Conservation (phyloP, 2,888 invertebrate species). For the Pogonocherus hispidulus region DNA sequence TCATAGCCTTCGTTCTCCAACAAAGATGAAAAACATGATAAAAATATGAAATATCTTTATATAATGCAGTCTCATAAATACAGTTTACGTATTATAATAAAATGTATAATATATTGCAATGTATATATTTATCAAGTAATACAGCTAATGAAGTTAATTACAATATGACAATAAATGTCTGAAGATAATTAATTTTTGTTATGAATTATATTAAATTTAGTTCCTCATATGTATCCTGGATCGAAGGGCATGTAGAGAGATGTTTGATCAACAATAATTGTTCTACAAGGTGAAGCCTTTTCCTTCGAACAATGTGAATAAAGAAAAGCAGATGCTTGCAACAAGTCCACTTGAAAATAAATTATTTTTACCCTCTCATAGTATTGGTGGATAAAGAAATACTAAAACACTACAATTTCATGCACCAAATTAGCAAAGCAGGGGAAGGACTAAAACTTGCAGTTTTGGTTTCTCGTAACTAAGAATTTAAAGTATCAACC, state of each 20-base stretch:
- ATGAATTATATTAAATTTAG: constrained; percentile 21
- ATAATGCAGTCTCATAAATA: neutral
- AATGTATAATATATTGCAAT: constrained; percentile 13
- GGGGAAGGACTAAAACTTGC: too few species aligned
- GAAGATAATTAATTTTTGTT: constrained; percentile 29
- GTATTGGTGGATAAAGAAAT: too few species aligned
- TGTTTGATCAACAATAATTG: neutral
- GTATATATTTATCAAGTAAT: constrained; percentile 12
- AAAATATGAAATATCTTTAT: neutral
- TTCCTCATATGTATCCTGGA: constrained; percentile 24
- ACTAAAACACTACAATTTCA: too few species aligned
- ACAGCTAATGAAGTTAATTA: constrained; percentile 15
- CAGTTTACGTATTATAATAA: constrained; percentile 3
- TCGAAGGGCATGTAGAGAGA: constrained; percentile 21
- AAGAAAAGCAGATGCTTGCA: too few species aligned
- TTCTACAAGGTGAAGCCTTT: constrained; percentile 20
- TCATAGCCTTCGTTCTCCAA: neutral
- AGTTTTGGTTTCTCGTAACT: too few species aligned
- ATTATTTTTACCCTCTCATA: too few species aligned
- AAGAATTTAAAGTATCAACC: too few species aligned
- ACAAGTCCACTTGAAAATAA: too few species aligned
- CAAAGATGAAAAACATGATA: neutral
- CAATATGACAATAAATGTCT: constrained; percentile 12
- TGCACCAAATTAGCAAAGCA: too few species aligned
- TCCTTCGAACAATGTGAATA: neutral